Evolutionary conservation across 2,888 invertebrate species (phyloP), one percentile per base, ranked within the genome.

Genomic region (Halictus ligatus): DNA sequence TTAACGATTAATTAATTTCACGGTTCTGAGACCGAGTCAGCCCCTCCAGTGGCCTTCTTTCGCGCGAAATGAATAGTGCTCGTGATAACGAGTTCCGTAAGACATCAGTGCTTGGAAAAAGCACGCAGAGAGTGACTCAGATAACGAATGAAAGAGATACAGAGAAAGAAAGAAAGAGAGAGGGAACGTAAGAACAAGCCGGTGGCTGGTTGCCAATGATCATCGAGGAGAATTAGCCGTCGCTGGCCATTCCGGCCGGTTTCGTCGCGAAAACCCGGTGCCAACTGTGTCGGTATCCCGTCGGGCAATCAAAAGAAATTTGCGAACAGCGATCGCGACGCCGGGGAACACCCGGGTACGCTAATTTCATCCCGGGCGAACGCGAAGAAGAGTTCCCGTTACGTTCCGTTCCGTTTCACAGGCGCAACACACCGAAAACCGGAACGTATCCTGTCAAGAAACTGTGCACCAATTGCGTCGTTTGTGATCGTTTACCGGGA

Each of bases 391-490:
- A 54, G 7, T 54, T 54, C 54, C 21, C 54, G 54, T 54, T 54
- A 8, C 54, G 54, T 54, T 54, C 21, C 18, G 15, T 54, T 60
- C 12, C 58, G 58, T 60, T 60, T 25, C 25, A 13, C 25, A 54
- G n/a, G 10, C 54, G 54, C n/a, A n/a, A 10, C 54, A 54, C 3
- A 54, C 54, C 54, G 3, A 54, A 40, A 43, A 21, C 43, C 21
- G 46, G 73, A 69, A 71, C 60, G 75, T 40, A 60, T 72, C 58
- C 29, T 75, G 69, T 71, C 75, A 71, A 79, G 48, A 29, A 75
- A 25, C 78, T 83, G 67, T 60, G 75, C 78, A 83, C 75, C 83
- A 79, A 79, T 83, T 79, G 83, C 79, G 21, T 83, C 75, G 79
- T 46, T 78, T 58, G 54, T 46, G 13, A 54, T 50, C 50, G 54